Base-by-base conservation (phyloP, 2,888 invertebrate species). In the Slavum lentiscoides region DNA sequence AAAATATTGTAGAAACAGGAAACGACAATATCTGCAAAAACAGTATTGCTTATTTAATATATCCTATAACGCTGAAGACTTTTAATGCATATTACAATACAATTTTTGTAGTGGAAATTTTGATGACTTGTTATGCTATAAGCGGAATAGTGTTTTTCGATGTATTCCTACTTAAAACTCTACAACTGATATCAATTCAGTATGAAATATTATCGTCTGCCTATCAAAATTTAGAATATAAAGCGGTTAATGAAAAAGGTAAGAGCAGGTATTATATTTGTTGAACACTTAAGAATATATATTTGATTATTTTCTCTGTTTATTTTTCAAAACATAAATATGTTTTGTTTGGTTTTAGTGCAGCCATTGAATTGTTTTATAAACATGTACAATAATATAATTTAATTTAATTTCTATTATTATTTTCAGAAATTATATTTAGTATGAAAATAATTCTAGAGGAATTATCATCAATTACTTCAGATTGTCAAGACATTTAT, bases 181-280 rank as follows among this genome's bases (percentile, higher is more conserved):
- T 69, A 11, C 69, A 69, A 13, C 11, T 69, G 19, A 11, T 55
- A 7, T 30, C 69, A 1, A 37, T 30, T 19, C 55, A 55, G 7
- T 69, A 69, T 37, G 53, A 69, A 13, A 69, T 55, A 11, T 11
- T 69, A n/a, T 55, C 69, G 37, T 69, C 69, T 19, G 30, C 69
- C 9, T 69, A 69, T 55, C 55, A 69, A 55, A 23, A 55, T n/a
- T 19, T 69, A 6, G 30, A 1, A 30, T 19, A 5, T 4, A 68
- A 17, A 5, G 15, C 23, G 7, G 13, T n/a, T 37, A 69, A 55
- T 9, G 2, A 55, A 55, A n/a, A 37, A 7, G 55, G 69, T 69
- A 15, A 69, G 55, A 37, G 4, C 1, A 19, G 9, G 9, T 66
- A 49, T 67, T 49, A 13, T 49, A 30, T 4, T 30, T 30, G 30